These are phyloP conservation scores for Bombycilla garrulus DNA, from an alignment of 2,113 vertebrate genomes.

Conservation along the genomic window DNA sequence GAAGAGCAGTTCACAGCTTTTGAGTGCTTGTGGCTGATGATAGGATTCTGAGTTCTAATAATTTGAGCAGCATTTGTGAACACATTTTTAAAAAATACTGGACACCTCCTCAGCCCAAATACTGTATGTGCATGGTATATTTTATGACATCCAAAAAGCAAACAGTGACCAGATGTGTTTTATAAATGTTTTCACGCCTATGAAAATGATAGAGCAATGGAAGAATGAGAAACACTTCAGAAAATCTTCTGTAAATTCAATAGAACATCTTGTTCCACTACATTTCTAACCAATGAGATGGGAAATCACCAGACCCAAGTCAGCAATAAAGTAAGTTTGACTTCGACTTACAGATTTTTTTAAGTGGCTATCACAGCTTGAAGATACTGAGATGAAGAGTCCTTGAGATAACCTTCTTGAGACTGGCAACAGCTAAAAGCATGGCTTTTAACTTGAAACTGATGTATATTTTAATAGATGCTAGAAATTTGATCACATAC, in stretches of 20 bases:
- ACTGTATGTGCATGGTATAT: background rate
- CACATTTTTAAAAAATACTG: background rate
- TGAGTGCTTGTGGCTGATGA: background rate
- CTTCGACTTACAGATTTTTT: background rate
- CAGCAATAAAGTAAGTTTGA: background rate
- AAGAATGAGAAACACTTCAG: background rate
- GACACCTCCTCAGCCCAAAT: background rate
- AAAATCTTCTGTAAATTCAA: background rate
- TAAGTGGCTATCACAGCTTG: background rate
- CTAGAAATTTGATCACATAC: background rate
- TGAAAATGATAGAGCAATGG: background rate
- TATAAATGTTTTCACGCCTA: background rate
- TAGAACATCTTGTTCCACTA: background rate
- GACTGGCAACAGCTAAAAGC: background rate
- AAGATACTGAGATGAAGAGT: background rate
- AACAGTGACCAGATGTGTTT: background rate
- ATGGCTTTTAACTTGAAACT: background rate
- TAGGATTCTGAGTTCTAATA: background rate
- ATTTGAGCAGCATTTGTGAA: background rate
- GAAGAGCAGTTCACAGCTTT: background rate
- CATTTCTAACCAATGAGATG: background rate
- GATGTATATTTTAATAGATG: background rate
- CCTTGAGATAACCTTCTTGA: background rate
- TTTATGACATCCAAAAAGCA: background rate
- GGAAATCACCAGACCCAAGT: background rate